Evolutionary conservation across 2,797 vertebrate genomes (phyloP).

Genomic region (Pangasius krempfi): DNA sequence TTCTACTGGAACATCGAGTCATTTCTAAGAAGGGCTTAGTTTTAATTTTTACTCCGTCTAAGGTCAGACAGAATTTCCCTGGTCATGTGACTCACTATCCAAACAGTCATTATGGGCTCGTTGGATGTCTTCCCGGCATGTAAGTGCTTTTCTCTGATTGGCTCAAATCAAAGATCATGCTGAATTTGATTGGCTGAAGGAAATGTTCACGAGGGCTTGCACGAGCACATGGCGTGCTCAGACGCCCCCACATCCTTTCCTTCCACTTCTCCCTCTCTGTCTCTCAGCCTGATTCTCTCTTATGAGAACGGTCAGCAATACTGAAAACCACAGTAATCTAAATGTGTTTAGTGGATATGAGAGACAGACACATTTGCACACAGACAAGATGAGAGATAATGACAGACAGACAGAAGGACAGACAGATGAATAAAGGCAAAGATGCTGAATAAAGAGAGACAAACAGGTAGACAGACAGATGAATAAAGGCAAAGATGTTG

Average conservation of each 20-base stretch:
- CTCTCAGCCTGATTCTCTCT: neutral
- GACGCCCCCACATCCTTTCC: neutral
- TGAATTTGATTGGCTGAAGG: conserved; percentile 42
- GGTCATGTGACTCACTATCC: conserved; percentile 17
- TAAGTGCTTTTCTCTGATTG: conserved; percentile 37
- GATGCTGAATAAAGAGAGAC: neutral
- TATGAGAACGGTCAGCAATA: too few species aligned
- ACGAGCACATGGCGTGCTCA: conserved; percentile 41
- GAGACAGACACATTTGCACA: neutral
- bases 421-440: neutral
- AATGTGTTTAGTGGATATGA: neutral
- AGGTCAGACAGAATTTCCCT: conserved; percentile 12
- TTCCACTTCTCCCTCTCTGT: neutral
- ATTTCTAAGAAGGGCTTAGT: neutral
- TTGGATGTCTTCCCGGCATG: neutral
- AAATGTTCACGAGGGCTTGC: conserved; percentile 48
- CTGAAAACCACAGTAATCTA: neutral
- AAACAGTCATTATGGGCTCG: neutral
- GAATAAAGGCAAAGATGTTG: neutral
- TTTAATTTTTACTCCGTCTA: conserved; percentile 16
- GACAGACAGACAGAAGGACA: neutral
- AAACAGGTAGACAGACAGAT: neutral
- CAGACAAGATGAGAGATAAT: too few species aligned
- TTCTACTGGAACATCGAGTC: neutral
- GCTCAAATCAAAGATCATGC: conserved; percentile 27